phyloP scores from a whole-genome alignment of 2,888 invertebrate genomes.

The Himalopsyche japonica region DNA sequence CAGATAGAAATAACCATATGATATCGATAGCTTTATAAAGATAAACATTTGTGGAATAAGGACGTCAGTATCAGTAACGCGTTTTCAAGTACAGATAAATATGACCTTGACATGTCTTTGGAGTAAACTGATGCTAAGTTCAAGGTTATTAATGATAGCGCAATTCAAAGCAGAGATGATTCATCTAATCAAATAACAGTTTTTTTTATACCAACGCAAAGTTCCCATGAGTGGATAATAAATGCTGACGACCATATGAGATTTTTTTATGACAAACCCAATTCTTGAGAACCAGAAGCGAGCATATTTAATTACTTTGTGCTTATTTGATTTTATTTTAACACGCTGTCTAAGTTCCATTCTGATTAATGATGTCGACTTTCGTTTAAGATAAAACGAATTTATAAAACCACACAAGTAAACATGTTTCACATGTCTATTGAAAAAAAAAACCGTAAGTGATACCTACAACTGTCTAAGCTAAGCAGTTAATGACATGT shows the following conservation, averaged over 20 bases:
- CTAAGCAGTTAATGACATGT: too few species aligned
- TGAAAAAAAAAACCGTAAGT: background rate
- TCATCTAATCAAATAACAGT: background rate
- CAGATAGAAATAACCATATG: too few species aligned
- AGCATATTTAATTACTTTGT: background rate
- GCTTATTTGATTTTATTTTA: background rate
- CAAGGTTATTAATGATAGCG: background rate
- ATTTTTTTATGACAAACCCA: background rate
- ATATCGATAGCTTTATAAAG: too few species aligned
- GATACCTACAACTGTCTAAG: too few species aligned
- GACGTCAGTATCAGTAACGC: too few species aligned
- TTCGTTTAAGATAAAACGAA: background rate
- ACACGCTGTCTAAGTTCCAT: background rate
- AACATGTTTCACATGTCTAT: background rate
- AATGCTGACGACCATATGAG: background rate
- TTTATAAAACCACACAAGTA: background rate
- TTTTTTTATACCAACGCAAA: background rate
- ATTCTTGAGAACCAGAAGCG: background rate
- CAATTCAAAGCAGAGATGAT: background rate
- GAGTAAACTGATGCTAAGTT: background rate
- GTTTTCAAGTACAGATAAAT: background rate
- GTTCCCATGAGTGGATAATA: background rate
- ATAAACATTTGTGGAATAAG: too few species aligned
- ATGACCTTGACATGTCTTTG: background rate
- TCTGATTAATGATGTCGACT: background rate